Base-by-base conservation (phyloP, 2,113 vertebrate species). In the Sapajus apella region DNA sequence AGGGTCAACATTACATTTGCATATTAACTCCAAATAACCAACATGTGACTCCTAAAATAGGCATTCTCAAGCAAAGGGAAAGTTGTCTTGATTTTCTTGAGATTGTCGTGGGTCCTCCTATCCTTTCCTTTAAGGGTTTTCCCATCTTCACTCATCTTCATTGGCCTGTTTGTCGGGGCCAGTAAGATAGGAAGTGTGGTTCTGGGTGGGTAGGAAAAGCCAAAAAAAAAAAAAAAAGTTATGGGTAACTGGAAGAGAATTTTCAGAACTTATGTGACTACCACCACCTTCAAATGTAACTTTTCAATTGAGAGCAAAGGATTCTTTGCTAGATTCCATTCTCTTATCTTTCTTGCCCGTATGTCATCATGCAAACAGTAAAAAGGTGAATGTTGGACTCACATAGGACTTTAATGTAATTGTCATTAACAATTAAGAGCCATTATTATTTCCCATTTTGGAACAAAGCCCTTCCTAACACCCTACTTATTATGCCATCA, bases 371-470 rank as follows among this genome's bases (percentile, higher is more conserved):
- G 14, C 30, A 87, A 90, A 43, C 6, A 50, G 21, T 73, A 85
- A 83, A 96, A 89, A 56, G 10, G 66, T 27, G 25, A 80, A 43
- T 77, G n/a, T 68, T 86, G 32, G 40, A 14, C 17, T 61, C 50
- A 13, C 70, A 23, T 20, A 75, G 73, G 66, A 89, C 73, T 86
- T 93, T 82, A 80, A 72, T 93, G 68, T 73, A 94, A 93, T 86
- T 80, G 23, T 70, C 79, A 55, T 82, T 82, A 81, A 61, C 79
- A 88, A 92, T 93, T 64, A 92, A 93, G 87, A 66, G 25, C 82
- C 27, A 2, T 47, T 85, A 58, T 94, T 89, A 80, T 77, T 90
- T 96, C 23, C 27, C n/a, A 79, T 52, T 93, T 87, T 70, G 86
- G 32, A 82, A 79, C n/a, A 68, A 73, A 84, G 35, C 37, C 73